Evolutionary conservation across 2,113 vertebrate species (phyloP).

Genomic region (Lophura nycthemera): DNA sequence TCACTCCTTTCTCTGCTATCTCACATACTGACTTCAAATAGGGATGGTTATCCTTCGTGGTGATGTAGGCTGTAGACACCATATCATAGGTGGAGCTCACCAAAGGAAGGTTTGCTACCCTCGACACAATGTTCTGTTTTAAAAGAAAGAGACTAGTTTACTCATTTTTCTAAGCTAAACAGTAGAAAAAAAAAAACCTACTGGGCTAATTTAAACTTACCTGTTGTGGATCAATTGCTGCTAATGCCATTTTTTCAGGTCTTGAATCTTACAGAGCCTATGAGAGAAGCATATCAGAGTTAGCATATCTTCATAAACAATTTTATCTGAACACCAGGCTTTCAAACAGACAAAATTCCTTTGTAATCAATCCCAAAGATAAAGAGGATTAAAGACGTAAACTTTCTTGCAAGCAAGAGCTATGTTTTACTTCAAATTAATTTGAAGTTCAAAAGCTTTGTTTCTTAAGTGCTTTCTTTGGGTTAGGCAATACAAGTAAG

Average conservation of each 20-base stretch:
- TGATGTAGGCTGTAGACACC: conserved; percentile 79
- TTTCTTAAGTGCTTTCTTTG: neutral
- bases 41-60: conserved; percentile 83
- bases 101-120: conserved; percentile 83
- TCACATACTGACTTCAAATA: conserved; percentile 82
- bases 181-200: neutral
- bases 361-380: neutral
- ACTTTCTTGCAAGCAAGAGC: neutral
- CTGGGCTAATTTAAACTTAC: conserved; percentile 41
- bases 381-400: neutral
- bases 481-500: neutral
- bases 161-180: neutral
- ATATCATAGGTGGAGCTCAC: conserved; percentile 85
- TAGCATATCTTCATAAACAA: neutral
- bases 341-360: neutral
- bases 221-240: conserved; percentile 68
- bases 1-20: conserved; percentile 83
- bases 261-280: conserved; percentile 37
- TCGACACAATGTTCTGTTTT: conserved; percentile 78
- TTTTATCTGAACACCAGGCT: neutral
- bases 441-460: neutral
- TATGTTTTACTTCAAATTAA: neutral
- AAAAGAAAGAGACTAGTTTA: neutral
- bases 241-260: conserved; percentile 71
- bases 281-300: neutral